Evolutionary conservation across 2,113 vertebrate genomes (phyloP).

Genomic region (Semnornis frantzii): DNA sequence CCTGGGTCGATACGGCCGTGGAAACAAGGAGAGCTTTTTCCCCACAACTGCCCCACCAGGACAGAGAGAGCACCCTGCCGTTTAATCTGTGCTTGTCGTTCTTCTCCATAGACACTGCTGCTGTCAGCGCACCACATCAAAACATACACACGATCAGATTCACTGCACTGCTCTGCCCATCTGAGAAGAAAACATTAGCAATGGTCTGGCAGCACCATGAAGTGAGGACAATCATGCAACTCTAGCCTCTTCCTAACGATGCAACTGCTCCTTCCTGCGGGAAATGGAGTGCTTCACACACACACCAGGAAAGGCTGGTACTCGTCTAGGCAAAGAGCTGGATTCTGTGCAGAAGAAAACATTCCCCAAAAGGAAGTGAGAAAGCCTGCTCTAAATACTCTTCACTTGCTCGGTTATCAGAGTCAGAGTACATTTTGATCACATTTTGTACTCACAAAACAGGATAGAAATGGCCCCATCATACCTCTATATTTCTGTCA

Average conservation of each 20-base stretch:
- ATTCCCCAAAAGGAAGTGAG: neutral
- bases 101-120: conserved; percentile 40
- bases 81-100: conserved; percentile 53
- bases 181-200: neutral
- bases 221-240: conserved; percentile 28
- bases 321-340: neutral
- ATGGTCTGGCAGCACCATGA: conserved; percentile 22
- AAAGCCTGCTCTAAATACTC: neutral
- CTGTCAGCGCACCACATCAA: conserved; percentile 56
- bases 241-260: neutral
- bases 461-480: neutral
- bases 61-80: conserved; percentile 50
- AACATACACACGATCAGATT: conserved; percentile 46
- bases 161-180: neutral
- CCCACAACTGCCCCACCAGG: neutral
- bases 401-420: neutral
- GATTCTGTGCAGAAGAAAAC: neutral
- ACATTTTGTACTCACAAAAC: neutral
- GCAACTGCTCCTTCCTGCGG: neutral
- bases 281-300: neutral
- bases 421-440: neutral
- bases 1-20: neutral
- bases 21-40: conserved; percentile 64
- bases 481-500: too few relatives aligned
- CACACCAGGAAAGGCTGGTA: neutral